These are phyloP conservation scores for Trachymyrmex septentrionalis DNA, from an alignment of 1,140 invertebrate species.

Conservation along the genomic window DNA sequence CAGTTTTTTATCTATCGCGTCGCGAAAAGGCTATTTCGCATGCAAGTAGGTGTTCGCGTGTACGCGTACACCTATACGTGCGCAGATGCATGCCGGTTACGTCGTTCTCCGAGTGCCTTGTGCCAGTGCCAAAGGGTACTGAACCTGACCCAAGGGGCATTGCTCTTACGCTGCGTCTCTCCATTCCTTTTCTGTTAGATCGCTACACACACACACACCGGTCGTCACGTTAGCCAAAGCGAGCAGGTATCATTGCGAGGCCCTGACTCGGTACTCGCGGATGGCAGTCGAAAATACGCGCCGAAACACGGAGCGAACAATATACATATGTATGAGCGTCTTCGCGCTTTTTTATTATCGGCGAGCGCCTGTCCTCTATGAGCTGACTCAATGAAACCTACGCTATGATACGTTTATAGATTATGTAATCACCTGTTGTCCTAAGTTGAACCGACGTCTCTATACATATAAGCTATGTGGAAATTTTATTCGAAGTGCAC, in stretches of 20 bases:
- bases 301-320: not conserved
- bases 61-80: conserved; percentile 53
- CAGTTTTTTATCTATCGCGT: conserved; percentile 59
- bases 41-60: conserved; percentile 64
- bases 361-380: not conserved
- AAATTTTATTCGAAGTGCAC: not conserved
- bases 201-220: conserved; percentile 75
- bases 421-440: not conserved
- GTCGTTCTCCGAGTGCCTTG: conserved; percentile 71
- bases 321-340: not conserved
- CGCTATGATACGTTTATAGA: not conserved
- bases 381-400: conserved; percentile 5
- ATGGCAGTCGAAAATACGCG: conserved; percentile 46
- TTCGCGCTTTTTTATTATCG: not conserved
- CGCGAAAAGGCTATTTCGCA: conserved; percentile 51
- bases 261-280: conserved; percentile 54
- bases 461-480: not conserved
- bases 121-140: conserved; percentile 84
- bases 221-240: conserved; percentile 76
- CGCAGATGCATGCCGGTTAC: conserved; percentile 68
- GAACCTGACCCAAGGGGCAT: conserved; percentile 86
- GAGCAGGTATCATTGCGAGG: conserved; percentile 68
- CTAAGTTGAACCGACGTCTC: not conserved
- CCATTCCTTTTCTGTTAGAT: conserved; percentile 84
- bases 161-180: conserved; percentile 83